Conservation (phyloP, 1,140 invertebrate species). For the Cylas formicarius region DNA sequence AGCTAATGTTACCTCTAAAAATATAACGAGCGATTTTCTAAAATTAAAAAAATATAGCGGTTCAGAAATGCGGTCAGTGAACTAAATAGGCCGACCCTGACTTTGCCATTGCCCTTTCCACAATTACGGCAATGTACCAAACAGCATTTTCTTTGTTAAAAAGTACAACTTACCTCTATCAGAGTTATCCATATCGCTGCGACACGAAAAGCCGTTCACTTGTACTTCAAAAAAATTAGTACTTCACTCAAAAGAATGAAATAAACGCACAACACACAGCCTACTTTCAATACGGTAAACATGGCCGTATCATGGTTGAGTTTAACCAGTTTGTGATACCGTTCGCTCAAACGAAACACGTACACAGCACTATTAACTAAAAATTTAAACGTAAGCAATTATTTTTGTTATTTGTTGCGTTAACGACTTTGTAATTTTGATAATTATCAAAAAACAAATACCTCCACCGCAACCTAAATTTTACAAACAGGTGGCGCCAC, state of each 20-base stretch:
- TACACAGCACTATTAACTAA: constrained; percentile 1
- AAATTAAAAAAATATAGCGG: too few species aligned
- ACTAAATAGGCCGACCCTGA: constrained; percentile 43
- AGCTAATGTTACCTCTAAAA: too few species aligned
- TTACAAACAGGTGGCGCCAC: constrained; percentile 19
- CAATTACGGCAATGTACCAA: constrained; percentile 2
- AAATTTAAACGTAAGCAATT: constrained; percentile 6
- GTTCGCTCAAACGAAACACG: constrained; percentile 2
- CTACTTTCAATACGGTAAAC: constrained; percentile 40
- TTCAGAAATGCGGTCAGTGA: constrained; percentile 41
- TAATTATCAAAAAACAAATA: constrained; percentile 13
- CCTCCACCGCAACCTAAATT: too few species aligned
- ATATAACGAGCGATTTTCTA: too few species aligned
- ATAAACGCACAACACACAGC: constrained; percentile 29
- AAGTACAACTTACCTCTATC: constrained; percentile 29
- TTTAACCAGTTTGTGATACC: constrained; percentile 6
- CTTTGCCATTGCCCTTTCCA: constrained; percentile 42
- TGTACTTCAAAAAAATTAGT: constrained; percentile 16
- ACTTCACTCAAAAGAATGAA: constrained; percentile 34
- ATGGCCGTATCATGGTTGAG: constrained; percentile 33
- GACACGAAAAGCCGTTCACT: constrained; percentile 13
- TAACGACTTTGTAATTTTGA: constrained; percentile 16
- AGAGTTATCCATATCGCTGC: constrained; percentile 28
- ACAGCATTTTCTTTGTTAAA: not conserved
- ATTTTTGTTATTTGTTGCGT: constrained; percentile 5